phyloP scores from a whole-genome alignment of 2,797 vertebrate species.

The Thripadectes ignobilis region DNA sequence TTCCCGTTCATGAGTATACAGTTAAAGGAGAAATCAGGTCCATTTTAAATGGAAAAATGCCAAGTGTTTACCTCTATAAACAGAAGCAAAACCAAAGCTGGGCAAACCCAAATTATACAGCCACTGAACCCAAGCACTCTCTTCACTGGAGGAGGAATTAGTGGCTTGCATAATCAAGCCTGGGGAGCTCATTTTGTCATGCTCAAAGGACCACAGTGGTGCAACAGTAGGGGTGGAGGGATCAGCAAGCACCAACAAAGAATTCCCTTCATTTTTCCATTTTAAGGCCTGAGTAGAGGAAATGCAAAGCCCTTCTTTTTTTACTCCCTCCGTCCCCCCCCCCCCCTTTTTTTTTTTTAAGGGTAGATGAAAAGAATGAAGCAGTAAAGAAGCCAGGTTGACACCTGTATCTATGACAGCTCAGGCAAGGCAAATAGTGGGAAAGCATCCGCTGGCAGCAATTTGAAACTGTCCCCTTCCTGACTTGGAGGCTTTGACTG shows the following conservation, averaged over 20 bases:
- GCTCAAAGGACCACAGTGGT: conserved; percentile 28
- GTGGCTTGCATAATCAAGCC: conserved; percentile 46
- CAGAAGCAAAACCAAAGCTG: neutral
- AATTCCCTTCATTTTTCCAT: conserved; percentile 46
- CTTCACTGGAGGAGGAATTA: conserved; percentile 30
- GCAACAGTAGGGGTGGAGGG: conserved; percentile 55
- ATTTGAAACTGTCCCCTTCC: conserved; percentile 39
- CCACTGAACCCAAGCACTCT: neutral
- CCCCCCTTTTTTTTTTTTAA: neutral
- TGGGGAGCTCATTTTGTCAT: conserved; percentile 51
- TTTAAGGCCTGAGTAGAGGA: conserved; percentile 23
- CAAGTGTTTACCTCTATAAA: neutral
- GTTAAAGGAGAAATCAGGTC: neutral
- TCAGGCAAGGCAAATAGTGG: conserved; percentile 14
- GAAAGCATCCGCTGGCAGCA: conserved; percentile 21
- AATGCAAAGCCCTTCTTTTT: conserved; percentile 41
- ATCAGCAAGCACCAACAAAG: conserved; percentile 39
- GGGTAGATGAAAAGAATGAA: conserved; percentile 14
- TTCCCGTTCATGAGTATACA: neutral
- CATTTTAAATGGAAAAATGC: conserved; percentile 22
- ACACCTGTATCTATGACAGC: conserved; percentile 55
- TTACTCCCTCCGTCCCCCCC: neutral
- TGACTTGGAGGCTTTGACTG: conserved; percentile 35
- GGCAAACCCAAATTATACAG: neutral
- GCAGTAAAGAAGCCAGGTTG: conserved; percentile 13